phyloP scores from a whole-genome alignment of 2,797 vertebrate genomes.

The Scolopax bukidnonensis region DNA sequence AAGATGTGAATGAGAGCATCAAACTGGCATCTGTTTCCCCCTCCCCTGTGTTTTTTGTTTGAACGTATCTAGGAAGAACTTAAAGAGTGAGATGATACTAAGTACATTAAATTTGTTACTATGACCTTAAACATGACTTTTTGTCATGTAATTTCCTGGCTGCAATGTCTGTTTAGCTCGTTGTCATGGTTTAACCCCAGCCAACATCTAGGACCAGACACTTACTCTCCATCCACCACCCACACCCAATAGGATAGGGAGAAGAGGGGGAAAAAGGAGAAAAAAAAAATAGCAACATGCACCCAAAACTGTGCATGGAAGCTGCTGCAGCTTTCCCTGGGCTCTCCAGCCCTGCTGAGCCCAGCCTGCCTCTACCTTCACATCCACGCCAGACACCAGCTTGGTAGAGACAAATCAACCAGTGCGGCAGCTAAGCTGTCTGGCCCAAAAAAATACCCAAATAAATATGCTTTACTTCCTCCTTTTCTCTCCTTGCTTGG shows the following conservation, averaged over 20 bases:
- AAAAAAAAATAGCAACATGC: background rate
- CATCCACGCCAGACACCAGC: background rate
- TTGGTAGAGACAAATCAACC: background rate
- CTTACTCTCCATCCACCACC: too few relatives aligned
- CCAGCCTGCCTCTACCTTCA: background rate
- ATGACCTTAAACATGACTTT: background rate
- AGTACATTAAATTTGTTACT: background rate
- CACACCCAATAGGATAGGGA: background rate
- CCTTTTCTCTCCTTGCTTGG: background rate
- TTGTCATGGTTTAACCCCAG: background rate
- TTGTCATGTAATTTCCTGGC: background rate
- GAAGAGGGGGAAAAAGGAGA: background rate
- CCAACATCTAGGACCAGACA: background rate
- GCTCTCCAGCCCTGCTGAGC: background rate
- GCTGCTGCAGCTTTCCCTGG: background rate
- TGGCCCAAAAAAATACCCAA: background rate
- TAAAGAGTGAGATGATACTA: background rate
- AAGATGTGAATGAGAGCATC: background rate
- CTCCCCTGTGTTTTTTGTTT: background rate
- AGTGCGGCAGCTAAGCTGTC: background rate
- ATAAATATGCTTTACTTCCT: background rate
- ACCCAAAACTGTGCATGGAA: background rate
- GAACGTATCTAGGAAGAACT: background rate
- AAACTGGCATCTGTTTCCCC: background rate
- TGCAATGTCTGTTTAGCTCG: background rate